Base-by-base conservation (phyloP, 2,113 vertebrate genomes). In the Ascaphus truei region DNA sequence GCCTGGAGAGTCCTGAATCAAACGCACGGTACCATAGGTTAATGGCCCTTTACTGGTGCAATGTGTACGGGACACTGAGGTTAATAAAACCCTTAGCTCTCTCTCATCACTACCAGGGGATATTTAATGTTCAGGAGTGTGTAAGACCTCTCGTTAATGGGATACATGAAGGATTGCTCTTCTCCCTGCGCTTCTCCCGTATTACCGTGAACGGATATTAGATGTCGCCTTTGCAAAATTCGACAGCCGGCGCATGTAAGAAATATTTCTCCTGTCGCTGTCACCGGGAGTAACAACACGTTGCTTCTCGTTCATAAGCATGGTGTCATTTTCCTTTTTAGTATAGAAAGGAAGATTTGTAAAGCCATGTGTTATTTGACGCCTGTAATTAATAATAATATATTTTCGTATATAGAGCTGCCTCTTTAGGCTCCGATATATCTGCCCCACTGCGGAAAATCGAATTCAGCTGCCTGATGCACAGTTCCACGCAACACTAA, bases 71-170 rank as follows among this genome's bases (percentile, higher is more conserved):
- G 85, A 90, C 87, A 88, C 81, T 9, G 79, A 91, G 88, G 86
- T 89, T 89, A 90, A 90, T 91, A 90, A 90, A 90, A 90, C 84
- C 87, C 82, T 80, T 90, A 90, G 86, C 83, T 88, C 87, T 89
- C 89, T 83, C 88, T 90, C 88, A 91, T 79, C 84, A 71, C 84
- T 80, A 83, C 81, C 89, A 85, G 81, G 88, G 88, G 88, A 90
- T 89, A 61, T 81, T 84, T 87, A 88, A 90, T 88, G 86, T 84
- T 90, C 81, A 72, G 73, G 82, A 76, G 77, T 81, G 84, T 84
- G 86, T 81, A 85, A 82, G 88, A 84, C 83, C 83, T 87, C 82
- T 57, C 78, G 76, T 86, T 89, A 90, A 90, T 89, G 85, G 87
- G 88, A 83, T 77, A 33, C 67, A 58, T 90, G 88, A 90, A 86